Conservation (phyloP, 2,797 vertebrate species). For the Linurgus olivaceus region DNA sequence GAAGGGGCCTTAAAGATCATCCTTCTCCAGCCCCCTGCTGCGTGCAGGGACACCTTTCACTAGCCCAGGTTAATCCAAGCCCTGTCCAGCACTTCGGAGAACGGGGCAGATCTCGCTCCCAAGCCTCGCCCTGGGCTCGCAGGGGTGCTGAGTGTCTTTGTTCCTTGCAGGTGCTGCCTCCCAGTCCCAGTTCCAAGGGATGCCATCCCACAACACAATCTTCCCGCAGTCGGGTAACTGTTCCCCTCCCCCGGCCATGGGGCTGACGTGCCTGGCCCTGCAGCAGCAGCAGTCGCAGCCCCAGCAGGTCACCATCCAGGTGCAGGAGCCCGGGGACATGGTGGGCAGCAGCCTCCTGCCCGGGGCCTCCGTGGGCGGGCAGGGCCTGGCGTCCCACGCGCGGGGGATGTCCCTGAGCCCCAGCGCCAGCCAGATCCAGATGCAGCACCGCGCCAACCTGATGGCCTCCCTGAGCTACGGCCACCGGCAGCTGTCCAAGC, state of each 20-base stretch:
- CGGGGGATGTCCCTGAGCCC: slow-evolving; percentile 71
- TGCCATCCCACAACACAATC: slow-evolving; percentile 77
- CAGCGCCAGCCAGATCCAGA: slow-evolving; percentile 74
- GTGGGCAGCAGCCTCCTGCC: slow-evolving; percentile 67
- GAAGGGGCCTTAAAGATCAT: neutral
- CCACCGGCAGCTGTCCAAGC: slow-evolving; percentile 94
- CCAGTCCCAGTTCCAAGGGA: slow-evolving; percentile 86
- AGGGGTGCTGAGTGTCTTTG: neutral
- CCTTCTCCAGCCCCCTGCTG: neutral
- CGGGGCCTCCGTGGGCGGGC: slow-evolving; percentile 46
- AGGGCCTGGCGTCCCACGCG: slow-evolving; percentile 12
- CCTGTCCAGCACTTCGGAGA: neutral
- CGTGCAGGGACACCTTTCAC: neutral
- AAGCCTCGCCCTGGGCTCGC: fast-evolving
- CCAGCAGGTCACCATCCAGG: slow-evolving; percentile 89
- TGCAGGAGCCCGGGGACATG: slow-evolving; percentile 87
- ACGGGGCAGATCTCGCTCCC: fast-evolving
- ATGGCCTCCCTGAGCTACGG: slow-evolving; percentile 84
- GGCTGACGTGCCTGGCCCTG: slow-evolving; percentile 82
- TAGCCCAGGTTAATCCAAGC: neutral
- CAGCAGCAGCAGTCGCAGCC: slow-evolving; percentile 74
- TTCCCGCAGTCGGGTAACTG: slow-evolving; percentile 88
- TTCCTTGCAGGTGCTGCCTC: slow-evolving; percentile 80
- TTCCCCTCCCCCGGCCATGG: slow-evolving; percentile 83
- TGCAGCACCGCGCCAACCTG: slow-evolving; percentile 84